These are phyloP conservation scores for Drosophila repletoides DNA, from an alignment of 1,140 invertebrate species.

Conservation along the genomic window DNA sequence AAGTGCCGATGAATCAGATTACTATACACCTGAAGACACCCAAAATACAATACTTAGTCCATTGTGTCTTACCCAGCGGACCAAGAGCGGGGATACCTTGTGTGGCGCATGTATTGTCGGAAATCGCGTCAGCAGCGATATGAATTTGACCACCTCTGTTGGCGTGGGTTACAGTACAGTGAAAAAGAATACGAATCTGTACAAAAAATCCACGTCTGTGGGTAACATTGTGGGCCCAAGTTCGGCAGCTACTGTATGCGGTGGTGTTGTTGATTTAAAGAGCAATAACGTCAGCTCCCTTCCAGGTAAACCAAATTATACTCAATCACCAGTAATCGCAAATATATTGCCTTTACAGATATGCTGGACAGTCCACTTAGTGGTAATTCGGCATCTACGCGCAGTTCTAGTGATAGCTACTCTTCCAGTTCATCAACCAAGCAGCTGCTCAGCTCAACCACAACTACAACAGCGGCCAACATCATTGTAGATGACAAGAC, in stretches of 20 bases:
- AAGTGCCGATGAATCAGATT: conserved; percentile 86
- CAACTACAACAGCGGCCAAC: conserved; percentile 74
- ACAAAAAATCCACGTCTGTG: conserved; percentile 79
- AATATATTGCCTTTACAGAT: conserved; percentile 35
- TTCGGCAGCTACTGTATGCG: background rate
- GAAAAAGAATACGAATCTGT: conserved; percentile 61
- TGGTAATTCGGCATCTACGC: conserved; percentile 84
- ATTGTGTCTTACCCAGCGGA: conserved; percentile 77
- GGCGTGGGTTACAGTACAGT: conserved; percentile 48
- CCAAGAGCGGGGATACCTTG: conserved; percentile 64
- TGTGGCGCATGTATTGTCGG: conserved; percentile 19
- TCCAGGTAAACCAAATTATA: conserved; percentile 54
- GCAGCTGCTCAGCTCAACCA: conserved; percentile 84
- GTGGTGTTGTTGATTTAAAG: conserved; percentile 44
- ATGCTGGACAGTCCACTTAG: conserved; percentile 86
- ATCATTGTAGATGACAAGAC: conserved; percentile 80
- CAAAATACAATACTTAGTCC: conserved; percentile 85
- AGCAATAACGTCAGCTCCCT: conserved; percentile 73
- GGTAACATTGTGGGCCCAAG: conserved; percentile 72
- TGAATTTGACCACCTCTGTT: conserved; percentile 11
- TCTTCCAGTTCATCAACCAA: conserved; percentile 88
- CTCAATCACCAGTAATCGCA: too few species aligned
- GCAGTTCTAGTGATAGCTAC: conserved; percentile 89
- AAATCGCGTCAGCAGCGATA: background rate
- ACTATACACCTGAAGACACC: conserved; percentile 88